These are phyloP conservation scores for Siniperca undulata DNA, from an alignment of 2,797 vertebrate species.

Conservation along the genomic window DNA sequence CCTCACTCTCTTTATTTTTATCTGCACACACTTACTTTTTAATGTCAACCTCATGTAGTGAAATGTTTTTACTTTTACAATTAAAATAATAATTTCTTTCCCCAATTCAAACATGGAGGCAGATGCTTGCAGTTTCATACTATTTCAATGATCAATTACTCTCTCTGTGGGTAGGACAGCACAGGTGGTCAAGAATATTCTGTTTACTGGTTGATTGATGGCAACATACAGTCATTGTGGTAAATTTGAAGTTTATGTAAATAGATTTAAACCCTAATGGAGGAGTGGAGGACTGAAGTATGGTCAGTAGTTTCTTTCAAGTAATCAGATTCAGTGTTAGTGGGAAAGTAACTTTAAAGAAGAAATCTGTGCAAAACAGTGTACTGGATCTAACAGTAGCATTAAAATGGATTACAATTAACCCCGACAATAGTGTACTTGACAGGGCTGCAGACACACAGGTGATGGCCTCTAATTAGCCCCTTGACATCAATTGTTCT, in stretches of 20 bases:
- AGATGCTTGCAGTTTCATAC: not conserved
- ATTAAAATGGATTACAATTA: not conserved
- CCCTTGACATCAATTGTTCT: not conserved
- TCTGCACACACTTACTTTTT: not conserved
- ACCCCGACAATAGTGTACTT: not conserved
- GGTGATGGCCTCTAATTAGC: slow-evolving; percentile 1
- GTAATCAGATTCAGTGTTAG: not conserved
- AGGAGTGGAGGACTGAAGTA: not conserved
- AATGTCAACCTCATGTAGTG: not conserved
- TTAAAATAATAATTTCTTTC: not conserved
- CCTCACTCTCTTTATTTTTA: not conserved
- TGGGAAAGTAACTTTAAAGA: not conserved
- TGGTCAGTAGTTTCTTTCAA: not conserved
- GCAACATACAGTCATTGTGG: not conserved
- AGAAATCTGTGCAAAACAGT: not conserved
- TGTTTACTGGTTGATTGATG: slow-evolving; percentile 12
- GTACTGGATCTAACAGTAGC: not conserved
- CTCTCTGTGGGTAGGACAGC: not conserved
- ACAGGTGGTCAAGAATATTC: slow-evolving; percentile 11
- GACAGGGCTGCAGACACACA: not conserved
- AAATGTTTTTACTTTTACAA: slow-evolving; percentile 1
- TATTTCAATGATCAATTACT: not conserved
- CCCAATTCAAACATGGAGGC: not conserved
- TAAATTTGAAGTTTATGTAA: not conserved
- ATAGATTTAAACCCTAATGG: not conserved